Evolutionary conservation across 2,797 vertebrate species (phyloP).

Genomic region (Syngnathus rostellatus): DNA sequence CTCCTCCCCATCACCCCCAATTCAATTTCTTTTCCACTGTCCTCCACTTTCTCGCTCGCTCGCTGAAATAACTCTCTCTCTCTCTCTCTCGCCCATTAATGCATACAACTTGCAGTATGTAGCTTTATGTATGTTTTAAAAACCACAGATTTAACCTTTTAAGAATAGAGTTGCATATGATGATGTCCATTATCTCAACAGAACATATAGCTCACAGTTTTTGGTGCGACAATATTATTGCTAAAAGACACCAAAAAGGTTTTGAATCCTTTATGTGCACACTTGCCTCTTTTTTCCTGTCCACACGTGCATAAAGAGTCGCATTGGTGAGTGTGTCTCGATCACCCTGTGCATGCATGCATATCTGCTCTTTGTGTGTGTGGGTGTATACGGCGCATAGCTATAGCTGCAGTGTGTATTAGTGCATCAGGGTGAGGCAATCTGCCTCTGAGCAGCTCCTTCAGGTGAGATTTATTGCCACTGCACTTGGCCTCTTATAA

Average conservation of each 20-base stretch:
- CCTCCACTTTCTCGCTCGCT: slow-evolving; percentile 39
- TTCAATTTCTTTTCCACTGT: slow-evolving; percentile 57
- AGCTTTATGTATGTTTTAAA: slow-evolving; percentile 12
- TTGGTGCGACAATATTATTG: neutral
- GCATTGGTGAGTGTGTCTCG: slow-evolving; percentile 5
- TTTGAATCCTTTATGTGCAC: neutral
- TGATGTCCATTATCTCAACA: neutral
- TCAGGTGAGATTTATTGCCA: slow-evolving; percentile 75
- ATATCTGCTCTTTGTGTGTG: slow-evolving; percentile 25
- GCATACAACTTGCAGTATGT: slow-evolving; percentile 9
- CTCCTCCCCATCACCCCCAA: slow-evolving; percentile 46
- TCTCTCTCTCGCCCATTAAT: slow-evolving; percentile 34
- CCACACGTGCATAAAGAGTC: slow-evolving; percentile 4
- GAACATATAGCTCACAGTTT: neutral
- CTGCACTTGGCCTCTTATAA: slow-evolving; percentile 74
- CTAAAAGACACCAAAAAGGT: slow-evolving; percentile 6
- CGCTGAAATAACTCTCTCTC: slow-evolving; percentile 60
- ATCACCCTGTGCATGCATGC: slow-evolving; percentile 8
- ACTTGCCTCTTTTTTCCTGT: slow-evolving; percentile 5
- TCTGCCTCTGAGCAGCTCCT: slow-evolving; percentile 66
- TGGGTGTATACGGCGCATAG: slow-evolving; percentile 46
- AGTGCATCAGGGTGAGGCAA: slow-evolving; percentile 67
- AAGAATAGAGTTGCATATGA: neutral
- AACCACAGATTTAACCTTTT: neutral
- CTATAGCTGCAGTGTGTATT: slow-evolving; percentile 55